These are phyloP conservation scores for Luperina nickerlii DNA, from an alignment of 2,888 invertebrate genomes.

Conservation along the genomic window DNA sequence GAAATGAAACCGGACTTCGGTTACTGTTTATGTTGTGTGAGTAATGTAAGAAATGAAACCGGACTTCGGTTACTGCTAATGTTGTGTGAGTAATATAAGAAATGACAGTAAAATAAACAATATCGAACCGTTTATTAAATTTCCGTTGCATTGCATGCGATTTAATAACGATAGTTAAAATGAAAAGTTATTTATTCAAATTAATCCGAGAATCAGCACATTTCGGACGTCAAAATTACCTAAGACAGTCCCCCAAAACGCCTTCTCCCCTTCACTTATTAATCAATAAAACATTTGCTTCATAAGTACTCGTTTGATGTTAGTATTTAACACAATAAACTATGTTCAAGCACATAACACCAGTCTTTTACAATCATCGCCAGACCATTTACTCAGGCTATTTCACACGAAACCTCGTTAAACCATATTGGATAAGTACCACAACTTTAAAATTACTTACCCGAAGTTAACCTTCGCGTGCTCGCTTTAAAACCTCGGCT, in stretches of 20 bases:
- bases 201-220: no score
- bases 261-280: not conserved
- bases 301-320: not conserved
- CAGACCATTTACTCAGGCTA: not conserved
- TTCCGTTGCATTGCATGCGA: not conserved
- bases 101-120: not conserved
- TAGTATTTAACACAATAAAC: not conserved
- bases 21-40: constrained; percentile 11
- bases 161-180: not conserved
- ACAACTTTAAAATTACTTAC: constrained; percentile 58
- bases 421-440: constrained; percentile 26
- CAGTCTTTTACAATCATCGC: not conserved
- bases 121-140: not conserved
- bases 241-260: no score
- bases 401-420: constrained; percentile 29
- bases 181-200: no score
- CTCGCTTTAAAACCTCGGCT: constrained; percentile 62
- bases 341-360: not conserved
- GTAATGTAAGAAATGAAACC: not conserved
- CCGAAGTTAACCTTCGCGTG: constrained; percentile 40
- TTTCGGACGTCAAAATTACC: not conserved
- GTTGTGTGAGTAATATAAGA: not conserved
- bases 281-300: not conserved
- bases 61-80: constrained; percentile 30
- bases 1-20: constrained; percentile 42